Evolutionary conservation across 92 coral and sea anemone species (phyloP).

Genomic region (Porites rus): DNA sequence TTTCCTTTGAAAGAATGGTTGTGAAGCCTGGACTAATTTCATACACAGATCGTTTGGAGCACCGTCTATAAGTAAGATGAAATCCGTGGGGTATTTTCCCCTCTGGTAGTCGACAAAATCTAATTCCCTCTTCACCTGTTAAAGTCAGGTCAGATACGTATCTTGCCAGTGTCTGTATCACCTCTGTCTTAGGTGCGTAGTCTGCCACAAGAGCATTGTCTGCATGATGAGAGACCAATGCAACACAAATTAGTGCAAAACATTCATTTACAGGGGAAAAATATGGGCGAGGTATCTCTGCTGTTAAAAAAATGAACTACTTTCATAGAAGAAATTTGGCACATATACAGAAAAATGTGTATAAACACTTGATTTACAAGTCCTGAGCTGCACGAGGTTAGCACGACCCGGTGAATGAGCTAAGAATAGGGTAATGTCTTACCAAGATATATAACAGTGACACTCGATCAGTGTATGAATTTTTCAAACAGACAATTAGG

Average conservation of each 20-base stretch:
- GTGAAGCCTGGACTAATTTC: neutral
- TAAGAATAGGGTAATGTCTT: no score
- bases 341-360: no score
- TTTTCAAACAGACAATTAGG: no score
- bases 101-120: conserved; percentile 10
- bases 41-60: conserved; percentile 17
- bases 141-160: conserved; percentile 16
- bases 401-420: no score
- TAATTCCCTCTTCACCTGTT: neutral
- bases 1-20: conserved; percentile 22
- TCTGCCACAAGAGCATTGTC: neutral
- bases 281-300: no score
- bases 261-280: no score
- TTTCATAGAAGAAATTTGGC: no score
- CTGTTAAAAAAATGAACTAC: no score
- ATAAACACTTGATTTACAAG: no score
- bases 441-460: no score
- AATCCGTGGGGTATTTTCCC: conserved; percentile 11
- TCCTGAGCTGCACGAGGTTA: no score
- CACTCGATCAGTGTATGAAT: no score
- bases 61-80: conserved; percentile 21
- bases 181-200: conserved; percentile 13
- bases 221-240: neutral
- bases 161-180: neutral
- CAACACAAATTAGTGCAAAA: neutral